phyloP scores from a whole-genome alignment of 1,140 invertebrate species.

The Diabrotica undecimpunctata region DNA sequence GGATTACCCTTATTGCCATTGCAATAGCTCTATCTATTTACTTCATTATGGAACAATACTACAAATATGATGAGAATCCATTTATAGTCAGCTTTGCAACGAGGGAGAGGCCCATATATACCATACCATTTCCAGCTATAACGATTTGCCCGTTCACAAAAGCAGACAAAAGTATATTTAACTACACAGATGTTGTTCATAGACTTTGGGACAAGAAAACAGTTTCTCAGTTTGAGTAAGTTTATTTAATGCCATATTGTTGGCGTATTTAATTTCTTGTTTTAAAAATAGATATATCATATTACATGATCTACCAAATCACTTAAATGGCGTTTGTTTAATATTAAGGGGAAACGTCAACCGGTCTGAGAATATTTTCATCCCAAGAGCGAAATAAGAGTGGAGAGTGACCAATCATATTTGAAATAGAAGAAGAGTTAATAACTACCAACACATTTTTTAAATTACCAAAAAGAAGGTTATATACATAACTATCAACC shows the following conservation, averaged over 20 bases:
- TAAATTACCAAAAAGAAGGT: too few species aligned
- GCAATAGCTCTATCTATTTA: slow-evolving; percentile 45
- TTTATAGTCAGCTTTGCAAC: slow-evolving; percentile 55
- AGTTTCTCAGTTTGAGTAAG: slow-evolving; percentile 5
- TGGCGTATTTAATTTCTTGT: too few species aligned
- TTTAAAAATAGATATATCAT: too few species aligned
- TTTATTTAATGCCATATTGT: background rate
- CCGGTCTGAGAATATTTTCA: too few species aligned
- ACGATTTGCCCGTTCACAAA: slow-evolving; percentile 52
- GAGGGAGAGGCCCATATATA: slow-evolving; percentile 50
- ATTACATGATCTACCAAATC: too few species aligned
- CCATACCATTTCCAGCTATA: slow-evolving; percentile 54
- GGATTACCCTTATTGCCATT: slow-evolving; percentile 46
- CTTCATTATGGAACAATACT: slow-evolving; percentile 48
- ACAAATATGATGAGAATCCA: slow-evolving; percentile 52
- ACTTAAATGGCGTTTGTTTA: too few species aligned
- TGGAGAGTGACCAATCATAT: too few species aligned
- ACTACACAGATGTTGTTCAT: background rate
- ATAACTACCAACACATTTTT: too few species aligned
- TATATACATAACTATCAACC: too few species aligned
- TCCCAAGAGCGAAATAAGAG: too few species aligned
- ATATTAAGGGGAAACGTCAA: too few species aligned
- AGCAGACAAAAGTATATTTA: slow-evolving; percentile 18
- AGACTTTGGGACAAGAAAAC: background rate
- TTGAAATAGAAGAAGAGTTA: too few species aligned